Conservation (phyloP, 2,888 invertebrate genomes). For the Barypeithes pellucidus region DNA sequence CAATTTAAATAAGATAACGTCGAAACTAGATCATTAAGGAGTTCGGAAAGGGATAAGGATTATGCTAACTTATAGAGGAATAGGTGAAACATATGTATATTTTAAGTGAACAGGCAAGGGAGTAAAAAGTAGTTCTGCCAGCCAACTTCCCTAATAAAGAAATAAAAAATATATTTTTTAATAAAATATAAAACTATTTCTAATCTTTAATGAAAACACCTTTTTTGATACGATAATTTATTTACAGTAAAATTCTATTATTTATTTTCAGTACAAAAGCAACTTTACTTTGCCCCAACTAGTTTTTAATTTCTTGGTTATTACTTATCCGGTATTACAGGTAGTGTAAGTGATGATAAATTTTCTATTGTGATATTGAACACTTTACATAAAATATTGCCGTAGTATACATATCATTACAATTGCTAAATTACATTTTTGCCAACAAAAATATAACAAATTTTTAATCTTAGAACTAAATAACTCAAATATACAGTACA, state of each 20-base stretch:
- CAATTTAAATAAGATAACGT: too few species aligned
- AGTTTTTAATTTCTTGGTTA: not conserved
- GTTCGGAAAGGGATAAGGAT: too few species aligned
- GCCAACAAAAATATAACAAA: conserved; percentile 29
- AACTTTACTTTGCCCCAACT: conserved; percentile 3
- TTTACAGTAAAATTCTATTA: conserved; percentile 9
- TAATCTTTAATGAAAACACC: not conserved
- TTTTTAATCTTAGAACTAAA: conserved; percentile 37
- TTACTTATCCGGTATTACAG: conserved; percentile 9
- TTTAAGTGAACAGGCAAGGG: too few species aligned
- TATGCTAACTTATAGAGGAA: too few species aligned
- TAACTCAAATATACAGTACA: conserved; percentile 45
- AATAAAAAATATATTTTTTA: too few species aligned
- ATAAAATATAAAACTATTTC: not conserved
- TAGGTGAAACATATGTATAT: too few species aligned
- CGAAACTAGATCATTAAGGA: too few species aligned
- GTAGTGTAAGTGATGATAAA: conserved; percentile 4
- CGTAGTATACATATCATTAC: conserved; percentile 23
- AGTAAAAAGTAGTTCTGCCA: too few species aligned
- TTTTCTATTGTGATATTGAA: conserved; percentile 11
- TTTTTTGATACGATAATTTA: not conserved
- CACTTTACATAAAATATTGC: conserved; percentile 22
- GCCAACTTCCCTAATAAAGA: too few species aligned
- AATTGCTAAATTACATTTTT: conserved; percentile 19
- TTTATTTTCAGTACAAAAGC: conserved; percentile 20